Base-by-base conservation (phyloP, 2,888 invertebrate species). In the Clostera curtula region DNA sequence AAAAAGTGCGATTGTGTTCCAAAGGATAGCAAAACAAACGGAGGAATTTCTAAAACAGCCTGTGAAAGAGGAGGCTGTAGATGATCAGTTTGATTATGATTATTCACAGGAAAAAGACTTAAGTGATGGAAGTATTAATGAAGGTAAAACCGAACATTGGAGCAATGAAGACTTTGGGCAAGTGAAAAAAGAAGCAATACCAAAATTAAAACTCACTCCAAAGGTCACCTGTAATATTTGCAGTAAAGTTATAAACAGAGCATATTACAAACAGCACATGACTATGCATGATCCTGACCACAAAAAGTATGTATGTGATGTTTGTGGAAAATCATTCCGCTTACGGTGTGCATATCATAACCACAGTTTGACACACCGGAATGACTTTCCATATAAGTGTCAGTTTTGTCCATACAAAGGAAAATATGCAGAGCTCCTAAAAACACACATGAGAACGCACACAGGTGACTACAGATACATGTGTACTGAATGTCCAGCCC, bases 401-500 rank as follows among this genome's bases (percentile, higher is more conserved):
- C 56, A 61, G 14, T 50, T 56, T 24, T 72, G 71, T 31, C 69
- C 71, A 2, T 72, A 71, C 28, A 42, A 43, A 22, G 71, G 61
- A 4, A 45, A 63, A 12, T 65, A 66, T 42, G 46, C 56, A 2
- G 66, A 63, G 24, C 35, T 71, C 2, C 46, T 72, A 0, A 69
- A 62, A 40, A 67, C 56, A 2, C 71, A 72, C 18, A 61, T 69
- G 62, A 42, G 59, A 2, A 68, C 60, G 11, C 71, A 72, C 24
- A 61, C 67, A 5, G 63, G 64, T 0, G 68, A 69, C 26, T 68
- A 69, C 19, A 43, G 60, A 26, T 72, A 68, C 24, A 67, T 70
- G 64, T 72, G 71, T 27, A 68, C 68, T 2, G 71, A 69, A 48
- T 72, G 71, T 27, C 68, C 70, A 0, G 68, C 67, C 1, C 46